These are phyloP conservation scores for Phortica magna DNA, from an alignment of 2,888 invertebrate species.

Conservation along the genomic window DNA sequence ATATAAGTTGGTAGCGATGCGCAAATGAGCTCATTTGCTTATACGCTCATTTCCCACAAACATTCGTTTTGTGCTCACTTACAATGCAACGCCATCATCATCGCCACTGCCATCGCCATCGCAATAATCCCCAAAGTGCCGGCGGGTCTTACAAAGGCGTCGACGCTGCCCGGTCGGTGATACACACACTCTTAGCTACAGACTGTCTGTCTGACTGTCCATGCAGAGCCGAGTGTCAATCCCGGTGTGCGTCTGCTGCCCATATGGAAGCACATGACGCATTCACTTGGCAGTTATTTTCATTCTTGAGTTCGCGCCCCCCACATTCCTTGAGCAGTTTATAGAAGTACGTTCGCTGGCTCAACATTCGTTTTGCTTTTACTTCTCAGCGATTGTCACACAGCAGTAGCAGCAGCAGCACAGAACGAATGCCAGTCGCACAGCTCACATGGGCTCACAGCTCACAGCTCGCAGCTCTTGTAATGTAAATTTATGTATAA, in stretches of 20 bases:
- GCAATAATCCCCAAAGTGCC: slow-evolving; percentile 22
- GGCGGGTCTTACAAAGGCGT: neutral
- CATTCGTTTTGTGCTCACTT: neutral
- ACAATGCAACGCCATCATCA: neutral
- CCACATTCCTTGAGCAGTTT: neutral
- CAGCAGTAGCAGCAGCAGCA: neutral
- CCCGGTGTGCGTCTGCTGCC: slow-evolving; percentile 8
- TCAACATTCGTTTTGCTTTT: slow-evolving; percentile 22
- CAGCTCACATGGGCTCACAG: neutral
- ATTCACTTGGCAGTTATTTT: slow-evolving; percentile 33
- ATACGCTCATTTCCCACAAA: neutral
- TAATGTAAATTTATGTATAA: slow-evolving; percentile 44
- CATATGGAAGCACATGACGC: slow-evolving; percentile 28
- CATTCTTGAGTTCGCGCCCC: neutral
- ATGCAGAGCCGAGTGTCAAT: neutral
- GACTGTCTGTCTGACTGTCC: no score
- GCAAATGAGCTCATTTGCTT: neutral
- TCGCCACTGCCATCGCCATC: neutral
- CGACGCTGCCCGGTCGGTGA: neutral
- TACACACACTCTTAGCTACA: neutral
- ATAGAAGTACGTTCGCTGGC: neutral
- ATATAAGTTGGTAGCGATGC: neutral
- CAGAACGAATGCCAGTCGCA: neutral
- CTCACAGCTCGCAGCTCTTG: neutral
- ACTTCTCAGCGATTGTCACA: slow-evolving; percentile 8